Percentiles rank a stretch among this genome's conserved stretches.
Conservation (phyloP, 2,888 invertebrate species). For the Trachelus tabidus region DNA sequence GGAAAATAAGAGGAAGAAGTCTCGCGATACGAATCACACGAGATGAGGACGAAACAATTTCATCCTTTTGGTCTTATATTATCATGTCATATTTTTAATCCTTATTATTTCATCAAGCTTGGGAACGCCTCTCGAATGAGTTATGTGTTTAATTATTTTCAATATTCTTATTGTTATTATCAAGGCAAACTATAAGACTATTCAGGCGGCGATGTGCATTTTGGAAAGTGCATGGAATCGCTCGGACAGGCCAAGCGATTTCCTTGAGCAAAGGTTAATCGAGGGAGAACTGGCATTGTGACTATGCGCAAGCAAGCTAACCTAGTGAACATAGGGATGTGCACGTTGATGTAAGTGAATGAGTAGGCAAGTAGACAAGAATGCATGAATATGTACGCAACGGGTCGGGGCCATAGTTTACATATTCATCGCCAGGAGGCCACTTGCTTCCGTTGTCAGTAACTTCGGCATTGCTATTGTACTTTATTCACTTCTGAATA, state of each 20-base stretch:
- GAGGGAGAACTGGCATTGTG: conserved; percentile 30
- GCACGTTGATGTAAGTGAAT: conserved; percentile 18
- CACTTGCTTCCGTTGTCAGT: conserved; percentile 44
- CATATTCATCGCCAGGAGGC: conserved; percentile 55
- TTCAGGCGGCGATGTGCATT: background rate
- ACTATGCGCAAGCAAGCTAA: conserved; percentile 29
- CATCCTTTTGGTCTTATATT: background rate
- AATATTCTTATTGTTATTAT: background rate
- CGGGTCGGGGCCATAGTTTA: conserved; percentile 54
- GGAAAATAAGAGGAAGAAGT: background rate
- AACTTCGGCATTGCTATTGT: conserved; percentile 11
- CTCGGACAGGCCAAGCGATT: background rate
- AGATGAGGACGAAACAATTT: background rate
- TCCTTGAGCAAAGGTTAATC: conserved; percentile 38
- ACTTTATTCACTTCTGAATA: conserved; percentile 37
- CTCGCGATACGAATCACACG: background rate
- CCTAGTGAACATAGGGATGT: conserved; percentile 25
- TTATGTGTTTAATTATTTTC: background rate
- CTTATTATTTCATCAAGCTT: background rate
- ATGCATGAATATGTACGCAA: conserved; percentile 33
- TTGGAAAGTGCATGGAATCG: background rate
- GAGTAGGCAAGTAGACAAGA: conserved; percentile 10
- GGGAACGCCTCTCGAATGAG: background rate
- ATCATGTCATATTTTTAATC: background rate
- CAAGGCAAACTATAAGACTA: background rate